Percentiles rank a stretch among this genome's conserved stretches.
These are phyloP conservation scores for Progne subis DNA, from an alignment of 2,113 vertebrate species.

Conservation along the genomic window DNA sequence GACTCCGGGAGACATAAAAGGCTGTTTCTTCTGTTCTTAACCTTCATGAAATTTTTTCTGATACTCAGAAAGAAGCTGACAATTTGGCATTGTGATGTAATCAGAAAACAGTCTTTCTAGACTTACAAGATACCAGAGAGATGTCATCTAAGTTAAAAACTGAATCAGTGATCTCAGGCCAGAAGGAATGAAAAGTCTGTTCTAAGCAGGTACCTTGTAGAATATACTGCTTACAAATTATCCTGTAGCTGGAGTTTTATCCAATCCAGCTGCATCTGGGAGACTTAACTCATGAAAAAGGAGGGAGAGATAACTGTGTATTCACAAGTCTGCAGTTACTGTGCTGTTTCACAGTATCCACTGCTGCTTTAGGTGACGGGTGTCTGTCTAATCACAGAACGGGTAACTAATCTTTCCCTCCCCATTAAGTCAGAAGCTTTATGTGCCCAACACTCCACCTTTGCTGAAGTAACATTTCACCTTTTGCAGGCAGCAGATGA, in stretches of 20 bases:
- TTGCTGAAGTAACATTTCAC: not conserved
- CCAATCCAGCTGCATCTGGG: not conserved
- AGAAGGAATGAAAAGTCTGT: not conserved
- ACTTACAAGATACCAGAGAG: not conserved
- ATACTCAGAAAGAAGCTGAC: not conserved
- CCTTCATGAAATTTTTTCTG: not conserved
- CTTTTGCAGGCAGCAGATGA: not conserved
- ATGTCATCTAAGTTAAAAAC: not conserved
- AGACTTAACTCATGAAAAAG: not conserved
- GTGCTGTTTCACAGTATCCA: not conserved
- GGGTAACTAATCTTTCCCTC: not conserved
- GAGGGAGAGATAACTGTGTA: not conserved
- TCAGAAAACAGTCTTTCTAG: not conserved
- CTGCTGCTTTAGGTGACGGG: not conserved
- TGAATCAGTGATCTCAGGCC: not conserved
- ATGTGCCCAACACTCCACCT: not conserved
- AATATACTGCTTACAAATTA: not conserved
- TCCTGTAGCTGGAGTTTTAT: not conserved
- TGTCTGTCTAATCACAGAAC: not conserved
- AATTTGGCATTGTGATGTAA: not conserved
- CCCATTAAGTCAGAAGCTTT: not conserved
- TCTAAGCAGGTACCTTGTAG: accelerated
- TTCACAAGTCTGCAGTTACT: not conserved
- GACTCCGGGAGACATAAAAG: not conserved
- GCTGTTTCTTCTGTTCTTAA: not conserved